Base-by-base conservation (phyloP, 2,113 vertebrate genomes). In the Piaya cayana region DNA sequence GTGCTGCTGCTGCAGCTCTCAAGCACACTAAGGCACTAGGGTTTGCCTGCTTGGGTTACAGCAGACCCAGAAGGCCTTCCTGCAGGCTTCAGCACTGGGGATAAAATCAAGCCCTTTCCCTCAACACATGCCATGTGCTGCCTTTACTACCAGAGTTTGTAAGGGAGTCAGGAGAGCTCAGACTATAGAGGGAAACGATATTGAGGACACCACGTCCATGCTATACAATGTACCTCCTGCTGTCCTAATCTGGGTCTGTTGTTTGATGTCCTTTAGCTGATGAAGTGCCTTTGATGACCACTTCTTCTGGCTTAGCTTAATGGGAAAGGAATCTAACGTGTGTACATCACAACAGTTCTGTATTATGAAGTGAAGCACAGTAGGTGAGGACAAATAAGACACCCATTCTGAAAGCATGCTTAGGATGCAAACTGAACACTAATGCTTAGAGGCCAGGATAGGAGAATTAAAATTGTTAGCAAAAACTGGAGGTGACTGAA, bases 171-270 rank as follows among this genome's bases (percentile, higher is more conserved):
- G n/a, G n/a, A 45, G 20, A 49, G 27, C 11, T 67, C 26, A 15
- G 16, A 32, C 17, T 13, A 18, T 9, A 25, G 32, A 12, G 12
- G 5, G 15, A 42, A 86, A 70, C 0, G 0, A 34, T 17, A 25
- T 9, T n/a, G n/a, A 76, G 43, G 22, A 37, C n/a, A 19, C 19
- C 15, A 11, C 4, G 6, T 27, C 68, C 64, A 11, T 9, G 49
- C 42, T 50, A 10, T 2, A 36, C 58, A 21, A 43, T 85, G 15
- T 53, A 58, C 45, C 37, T 64, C 39, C 43, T 55, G 58, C 69
- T 65, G 22, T n/a, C 52, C 63, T 42, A 25, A 50, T 15, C 69
- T 4, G 3, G 9, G 25, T 53, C 63, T 36, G 43, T 59, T 37
- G 16, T 39, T 32, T 30, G 39, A 22, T 26, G n/a, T 32, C 32